Conservation (phyloP, 1,140 invertebrate species). For the Lanistes nyassanus region DNA sequence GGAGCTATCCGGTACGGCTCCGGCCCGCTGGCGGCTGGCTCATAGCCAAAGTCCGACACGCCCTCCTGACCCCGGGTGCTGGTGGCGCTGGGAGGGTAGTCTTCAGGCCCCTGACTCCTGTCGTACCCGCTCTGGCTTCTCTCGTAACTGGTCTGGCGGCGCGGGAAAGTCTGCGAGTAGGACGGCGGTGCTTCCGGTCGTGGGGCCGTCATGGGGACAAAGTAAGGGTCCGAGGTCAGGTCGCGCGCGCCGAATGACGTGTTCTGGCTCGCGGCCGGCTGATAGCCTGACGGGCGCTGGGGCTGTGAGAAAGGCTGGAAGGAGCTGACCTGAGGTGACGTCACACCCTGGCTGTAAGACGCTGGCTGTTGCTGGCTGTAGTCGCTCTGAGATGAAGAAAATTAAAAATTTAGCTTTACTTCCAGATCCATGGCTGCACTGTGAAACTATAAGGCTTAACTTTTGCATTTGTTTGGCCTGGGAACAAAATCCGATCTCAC, state of each 20-base stretch:
- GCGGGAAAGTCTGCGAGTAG: constrained; percentile 22
- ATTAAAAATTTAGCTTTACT: too few relatives aligned
- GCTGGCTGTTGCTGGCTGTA: constrained; percentile 1
- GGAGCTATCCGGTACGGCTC: constrained; percentile 11
- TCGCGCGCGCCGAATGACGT: not conserved
- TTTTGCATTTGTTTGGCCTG: too few relatives aligned
- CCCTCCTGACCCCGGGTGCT: constrained; percentile 1
- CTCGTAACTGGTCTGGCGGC: constrained; percentile 5
- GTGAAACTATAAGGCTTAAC: too few relatives aligned
- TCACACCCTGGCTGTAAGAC: not conserved
- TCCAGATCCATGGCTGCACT: too few relatives aligned
- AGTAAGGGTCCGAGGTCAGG: not conserved
- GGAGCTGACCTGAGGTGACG: not conserved
- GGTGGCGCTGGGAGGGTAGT: not conserved
- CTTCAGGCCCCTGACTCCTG: not conserved
- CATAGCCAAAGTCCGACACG: constrained; percentile 13
- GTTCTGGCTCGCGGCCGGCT: not conserved
- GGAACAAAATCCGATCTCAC: too few relatives aligned
- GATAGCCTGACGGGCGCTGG: not conserved
- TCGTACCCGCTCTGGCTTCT: not conserved
- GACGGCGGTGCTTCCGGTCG: constrained; percentile 14
- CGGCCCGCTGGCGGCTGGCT: constrained; percentile 21
- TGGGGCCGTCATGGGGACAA: not conserved
- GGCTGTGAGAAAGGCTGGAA: not conserved
- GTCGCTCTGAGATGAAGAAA: not conserved